Base-by-base conservation (phyloP, 2,797 vertebrate species). In the Neostethus bicornis region DNA sequence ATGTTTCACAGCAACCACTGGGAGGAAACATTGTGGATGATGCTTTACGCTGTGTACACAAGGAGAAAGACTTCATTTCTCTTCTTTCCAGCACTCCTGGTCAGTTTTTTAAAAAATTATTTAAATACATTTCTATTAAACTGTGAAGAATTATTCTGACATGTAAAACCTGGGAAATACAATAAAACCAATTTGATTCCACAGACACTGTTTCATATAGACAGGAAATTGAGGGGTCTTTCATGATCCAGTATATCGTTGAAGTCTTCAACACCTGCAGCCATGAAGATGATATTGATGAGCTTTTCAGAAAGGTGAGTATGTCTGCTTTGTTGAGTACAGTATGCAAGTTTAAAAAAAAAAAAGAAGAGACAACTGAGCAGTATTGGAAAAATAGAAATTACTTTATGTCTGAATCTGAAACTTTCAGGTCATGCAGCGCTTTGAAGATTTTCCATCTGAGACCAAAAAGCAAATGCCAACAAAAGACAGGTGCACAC, bases 71-170 rank as follows among this genome's bases (percentile, higher is more conserved):
- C 55, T 91, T 91, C 16, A 65, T 74, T 25, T 49, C 67, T 23
- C 61, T 92, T 61, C 65, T 88, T 1, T 89, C 89, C 60, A 73
- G 65, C 80, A 91, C 90, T 1, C 87, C 88, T 1, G 83, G 90
- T 91, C 4, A 72, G 85, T 73, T 32, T 38, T 8, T 31, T 19
- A 23, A n/a, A n/a, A n/a, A n/a, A 23, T 23, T 23, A 17, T 12
- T 13, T 2, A 13, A 35, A 0, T n/a, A 3, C 1, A 12, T 28
- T 34, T 9, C 12, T 7, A 34, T 25, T 3, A 13, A 25, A 3
- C 7, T 4, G 13, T 24, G 35, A n/a, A n/a, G n/a, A n/a, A n/a
- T n/a, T n/a, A n/a, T n/a, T n/a, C n/a, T n/a, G n/a, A n/a, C n/a
- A n/a, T n/a, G n/a, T n/a, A n/a, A n/a, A n/a, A n/a, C n/a, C n/a